Conservation (phyloP, 2,113 vertebrate genomes). For the Aegithalos caudatus region DNA sequence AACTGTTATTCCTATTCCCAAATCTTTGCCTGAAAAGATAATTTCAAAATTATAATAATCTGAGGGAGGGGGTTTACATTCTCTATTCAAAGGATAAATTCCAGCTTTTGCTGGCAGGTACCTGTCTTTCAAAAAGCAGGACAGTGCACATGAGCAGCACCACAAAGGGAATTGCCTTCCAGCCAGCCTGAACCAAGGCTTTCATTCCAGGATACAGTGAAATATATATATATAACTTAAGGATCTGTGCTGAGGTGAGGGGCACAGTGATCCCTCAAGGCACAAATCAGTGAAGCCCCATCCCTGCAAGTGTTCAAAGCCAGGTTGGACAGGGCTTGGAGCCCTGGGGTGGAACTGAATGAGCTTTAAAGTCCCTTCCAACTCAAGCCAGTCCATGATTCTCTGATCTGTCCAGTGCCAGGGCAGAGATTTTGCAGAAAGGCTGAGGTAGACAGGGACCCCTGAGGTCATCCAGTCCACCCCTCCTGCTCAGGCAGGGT, state of each 20-base stretch:
- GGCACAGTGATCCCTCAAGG: neutral
- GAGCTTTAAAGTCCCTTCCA: neutral
- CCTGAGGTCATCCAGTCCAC: rapidly evolving
- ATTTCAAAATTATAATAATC: no score
- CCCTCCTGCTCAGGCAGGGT: neutral
- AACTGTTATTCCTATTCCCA: no score
- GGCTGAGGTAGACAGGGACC: neutral
- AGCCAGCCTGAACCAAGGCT: neutral
- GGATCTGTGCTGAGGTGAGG: neutral
- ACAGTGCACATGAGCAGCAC: no score
- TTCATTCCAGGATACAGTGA: neutral
- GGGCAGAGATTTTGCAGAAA: neutral
- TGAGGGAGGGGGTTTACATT: no score
- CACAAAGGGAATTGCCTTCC: neutral
- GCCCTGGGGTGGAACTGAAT: neutral
- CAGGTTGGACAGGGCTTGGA: neutral
- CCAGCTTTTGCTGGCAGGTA: no score
- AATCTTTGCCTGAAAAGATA: no score
- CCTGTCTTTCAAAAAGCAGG: no score
- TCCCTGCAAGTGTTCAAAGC: neutral
- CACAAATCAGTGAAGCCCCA: neutral
- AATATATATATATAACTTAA: neutral
- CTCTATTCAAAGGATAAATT: no score
- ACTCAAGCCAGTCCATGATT: neutral
- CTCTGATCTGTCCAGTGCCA: neutral